These are phyloP conservation scores for Augochlorella aurata DNA, from an alignment of 2,888 invertebrate species.

Conservation along the genomic window DNA sequence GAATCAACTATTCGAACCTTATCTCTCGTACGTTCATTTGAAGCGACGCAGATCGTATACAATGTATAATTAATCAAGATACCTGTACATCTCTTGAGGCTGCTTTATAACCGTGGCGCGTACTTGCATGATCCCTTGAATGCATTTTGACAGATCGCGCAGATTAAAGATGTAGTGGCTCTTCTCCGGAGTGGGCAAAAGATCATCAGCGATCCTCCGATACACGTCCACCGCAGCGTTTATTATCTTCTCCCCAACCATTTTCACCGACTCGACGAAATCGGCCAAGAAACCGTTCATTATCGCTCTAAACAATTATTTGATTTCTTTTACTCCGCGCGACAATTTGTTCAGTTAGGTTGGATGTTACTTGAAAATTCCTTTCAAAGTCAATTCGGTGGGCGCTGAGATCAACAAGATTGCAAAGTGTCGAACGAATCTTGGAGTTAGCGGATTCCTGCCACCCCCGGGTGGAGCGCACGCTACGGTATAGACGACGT, in stretches of 20 bases:
- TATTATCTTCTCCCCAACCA: slow-evolving; percentile 88
- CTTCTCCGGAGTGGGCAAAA: slow-evolving; percentile 95
- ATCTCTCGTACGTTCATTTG: not conserved
- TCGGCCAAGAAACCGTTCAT: slow-evolving; percentile 90
- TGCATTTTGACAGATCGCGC: slow-evolving; percentile 93
- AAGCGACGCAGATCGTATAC: too few relatives aligned
- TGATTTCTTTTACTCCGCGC: too few relatives aligned
- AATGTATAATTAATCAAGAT: slow-evolving; percentile 10
- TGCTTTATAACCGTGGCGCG: slow-evolving; percentile 88
- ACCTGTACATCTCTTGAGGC: slow-evolving; percentile 87
- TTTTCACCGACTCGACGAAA: slow-evolving; percentile 88
- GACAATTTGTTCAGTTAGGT: not conserved
- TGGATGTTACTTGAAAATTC: slow-evolving; percentile 86
- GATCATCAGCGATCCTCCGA: slow-evolving; percentile 88
- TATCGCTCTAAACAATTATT: slow-evolving; percentile 83
- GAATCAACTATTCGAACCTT: not conserved
- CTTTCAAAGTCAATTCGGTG: slow-evolving; percentile 88
- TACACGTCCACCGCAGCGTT: slow-evolving; percentile 93
- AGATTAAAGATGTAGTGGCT: slow-evolving; percentile 97
- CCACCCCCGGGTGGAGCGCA: slow-evolving; percentile 97
- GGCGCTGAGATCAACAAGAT: slow-evolving; percentile 93
- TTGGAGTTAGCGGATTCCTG: slow-evolving; percentile 90
- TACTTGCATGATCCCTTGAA: slow-evolving; percentile 94
- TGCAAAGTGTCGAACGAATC: slow-evolving; percentile 94
- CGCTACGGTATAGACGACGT: slow-evolving; percentile 91